Evolutionary conservation across 2,888 invertebrate genomes (phyloP).

Genomic region (Cremastinae sp.): DNA sequence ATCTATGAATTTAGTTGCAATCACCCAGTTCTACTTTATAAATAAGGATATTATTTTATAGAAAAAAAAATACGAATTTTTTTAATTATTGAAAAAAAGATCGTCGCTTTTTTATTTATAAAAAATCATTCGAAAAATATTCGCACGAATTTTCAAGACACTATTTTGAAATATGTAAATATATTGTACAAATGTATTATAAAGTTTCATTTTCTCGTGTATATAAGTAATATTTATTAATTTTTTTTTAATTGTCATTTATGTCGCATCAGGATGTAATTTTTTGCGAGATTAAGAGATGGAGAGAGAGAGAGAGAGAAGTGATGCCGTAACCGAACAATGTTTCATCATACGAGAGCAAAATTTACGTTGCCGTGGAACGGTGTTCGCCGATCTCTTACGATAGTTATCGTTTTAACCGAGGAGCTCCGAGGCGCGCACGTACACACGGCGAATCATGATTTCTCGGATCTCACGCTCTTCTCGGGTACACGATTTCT

Average conservation of each 20-base stretch:
- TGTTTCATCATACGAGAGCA: slow-evolving; percentile 43
- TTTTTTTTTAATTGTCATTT: background rate
- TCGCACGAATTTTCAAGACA: too few species aligned
- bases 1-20: too few species aligned
- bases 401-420: slow-evolving; percentile 34
- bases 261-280: background rate
- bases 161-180: too few species aligned
- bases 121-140: too few species aligned
- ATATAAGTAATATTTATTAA: too few species aligned
- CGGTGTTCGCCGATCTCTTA: slow-evolving; percentile 4
- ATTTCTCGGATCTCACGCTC: slow-evolving; percentile 38
- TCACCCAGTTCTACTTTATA: too few species aligned
- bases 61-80: too few species aligned
- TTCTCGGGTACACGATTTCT: slow-evolving; percentile 1
- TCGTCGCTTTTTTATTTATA: too few species aligned
- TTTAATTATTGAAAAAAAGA: too few species aligned
- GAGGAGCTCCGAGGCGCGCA: background rate
- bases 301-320: background rate
- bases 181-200: slow-evolving; percentile 5
- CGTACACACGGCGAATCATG: background rate
- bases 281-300: background rate
- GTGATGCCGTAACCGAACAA: slow-evolving; percentile 31
- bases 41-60: too few species aligned
- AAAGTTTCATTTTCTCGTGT: too few species aligned
- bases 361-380: slow-evolving; percentile 38